Evolutionary conservation across 2,888 invertebrate species (phyloP), one percentile per base, ranked within the genome.

Genomic region (Nebria brevicollis): DNA sequence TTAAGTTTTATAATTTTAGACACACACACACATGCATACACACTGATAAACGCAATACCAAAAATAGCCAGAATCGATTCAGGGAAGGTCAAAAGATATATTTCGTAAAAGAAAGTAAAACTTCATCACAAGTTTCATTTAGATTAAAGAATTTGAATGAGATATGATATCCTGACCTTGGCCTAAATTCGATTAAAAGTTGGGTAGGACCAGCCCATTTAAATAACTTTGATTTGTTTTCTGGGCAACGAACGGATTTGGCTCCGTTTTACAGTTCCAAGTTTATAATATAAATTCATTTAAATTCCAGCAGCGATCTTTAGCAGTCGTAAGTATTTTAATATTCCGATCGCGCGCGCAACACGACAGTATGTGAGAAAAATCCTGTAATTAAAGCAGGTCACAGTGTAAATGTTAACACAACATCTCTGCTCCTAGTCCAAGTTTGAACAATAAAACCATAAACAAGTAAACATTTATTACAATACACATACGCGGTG

Each of bases 331-430:
- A 81, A 66, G 77, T 81, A 81, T 77, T 81, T 81, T 77, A 81
- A 77, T 81, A 81, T 81, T 81, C 81, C 34, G 81, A 72, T 76
- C 77, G 72, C 66, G 77, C 66, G 66, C 66, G 66, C 34, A 25
- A 41, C 65, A 72, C 77, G 81, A 81, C 81, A 81, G 81, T 72
- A 76, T 81, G 81, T 77, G 81, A 81, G 81, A 81, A 81, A 81
- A 81, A 81, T 77, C 65, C 72, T 72, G 77, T 81, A 81, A 81
- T 81, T 81, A 81, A 81, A 81, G 72, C 77, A 54, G 54, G 76
- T 26, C 77, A 73, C 73, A 73, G 77, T 77, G 73, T 72, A 81
- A 81, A 81, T 81, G 81, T 81, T 77, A 81, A 77, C 81, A 81
- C 72, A 81, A 72, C 72, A 41, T 73, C 26, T 73, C 15, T 73